Evolutionary conservation across 2,797 vertebrate genomes (phyloP).

Genomic region (Microcaecilia unicolor): DNA sequence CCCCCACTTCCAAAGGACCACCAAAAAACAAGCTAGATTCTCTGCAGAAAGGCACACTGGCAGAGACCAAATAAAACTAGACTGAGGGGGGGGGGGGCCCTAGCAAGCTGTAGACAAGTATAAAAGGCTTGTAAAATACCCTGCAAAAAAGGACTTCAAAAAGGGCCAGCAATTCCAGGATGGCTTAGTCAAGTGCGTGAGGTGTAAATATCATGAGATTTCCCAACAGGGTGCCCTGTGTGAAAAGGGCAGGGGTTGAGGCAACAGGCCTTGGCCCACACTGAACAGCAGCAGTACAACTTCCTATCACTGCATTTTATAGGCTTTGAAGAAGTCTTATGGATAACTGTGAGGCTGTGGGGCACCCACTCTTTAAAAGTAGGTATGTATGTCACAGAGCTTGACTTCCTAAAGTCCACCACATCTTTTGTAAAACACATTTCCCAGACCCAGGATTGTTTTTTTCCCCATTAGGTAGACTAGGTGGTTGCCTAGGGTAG

Average conservation of each 20-base stretch:
- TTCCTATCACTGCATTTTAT: slow-evolving; percentile 2
- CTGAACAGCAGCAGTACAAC: not conserved
- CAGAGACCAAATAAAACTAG: slow-evolving; percentile 58
- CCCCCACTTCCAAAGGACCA: not conserved
- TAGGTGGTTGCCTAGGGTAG: too few species aligned
- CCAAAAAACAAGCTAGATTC: slow-evolving; percentile 10
- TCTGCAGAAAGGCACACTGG: slow-evolving; percentile 25
- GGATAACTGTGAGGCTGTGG: not conserved
- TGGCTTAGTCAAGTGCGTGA: slow-evolving; percentile 33
- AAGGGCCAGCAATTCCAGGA: slow-evolving; percentile 49
- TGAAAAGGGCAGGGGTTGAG: slow-evolving; percentile 43
- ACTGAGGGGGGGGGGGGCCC: slow-evolving; percentile 51
- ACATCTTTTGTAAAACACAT: too few species aligned
- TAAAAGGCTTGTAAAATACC: slow-evolving; percentile 67
- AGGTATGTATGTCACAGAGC: too few species aligned
- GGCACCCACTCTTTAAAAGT: too few species aligned
- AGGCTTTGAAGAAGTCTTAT: too few species aligned
- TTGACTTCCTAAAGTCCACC: too few species aligned
- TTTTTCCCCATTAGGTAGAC: too few species aligned
- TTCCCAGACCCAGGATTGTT: too few species aligned
- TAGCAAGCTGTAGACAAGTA: slow-evolving; percentile 71
- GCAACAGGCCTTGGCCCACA: slow-evolving; percentile 20
- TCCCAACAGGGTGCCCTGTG: slow-evolving; percentile 54
- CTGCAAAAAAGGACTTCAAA: slow-evolving; percentile 67
- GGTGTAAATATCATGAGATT: slow-evolving; percentile 63